Evolutionary conservation across 2,797 vertebrate genomes (phyloP).

Genomic region (Xerus rutilus): DNA sequence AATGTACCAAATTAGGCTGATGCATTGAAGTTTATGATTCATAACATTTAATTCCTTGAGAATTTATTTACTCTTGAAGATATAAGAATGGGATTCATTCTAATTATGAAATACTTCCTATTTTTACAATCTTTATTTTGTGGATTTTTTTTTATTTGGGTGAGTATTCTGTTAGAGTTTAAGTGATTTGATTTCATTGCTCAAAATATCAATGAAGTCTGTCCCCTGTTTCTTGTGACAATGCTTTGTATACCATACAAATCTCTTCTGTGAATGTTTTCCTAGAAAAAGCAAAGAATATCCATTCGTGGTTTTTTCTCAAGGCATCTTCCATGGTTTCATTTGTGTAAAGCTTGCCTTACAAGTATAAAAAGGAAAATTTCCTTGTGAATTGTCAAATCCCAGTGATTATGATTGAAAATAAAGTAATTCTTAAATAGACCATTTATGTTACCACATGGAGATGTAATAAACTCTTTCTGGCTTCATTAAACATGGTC

Average conservation of each 20-base stretch:
- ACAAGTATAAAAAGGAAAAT: not conserved
- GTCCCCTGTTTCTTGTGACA: not conserved
- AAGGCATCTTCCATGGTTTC: not conserved
- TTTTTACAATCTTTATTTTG: not conserved
- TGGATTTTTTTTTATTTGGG: not conserved
- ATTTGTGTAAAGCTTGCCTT: not conserved
- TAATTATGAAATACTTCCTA: not conserved
- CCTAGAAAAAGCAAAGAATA: not conserved
- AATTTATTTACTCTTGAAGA: not conserved
- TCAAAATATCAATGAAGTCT: not conserved
- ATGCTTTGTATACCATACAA: not conserved
- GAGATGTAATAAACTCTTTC: not conserved
- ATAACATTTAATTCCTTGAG: not conserved
- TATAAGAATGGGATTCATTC: not conserved
- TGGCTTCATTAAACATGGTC: conserved; percentile 22
- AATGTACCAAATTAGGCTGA: not conserved
- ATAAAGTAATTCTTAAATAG: conserved; percentile 39
- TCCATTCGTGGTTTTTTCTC: not conserved
- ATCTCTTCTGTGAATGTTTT: not conserved
- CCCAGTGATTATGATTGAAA: not conserved
- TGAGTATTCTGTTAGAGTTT: not conserved
- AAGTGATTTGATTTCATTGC: conserved; percentile 1
- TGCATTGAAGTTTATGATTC: not conserved
- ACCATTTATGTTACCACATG: not conserved
- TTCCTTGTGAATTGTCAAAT: not conserved